These are phyloP conservation scores for Caprella mutica DNA, from an alignment of 2,888 invertebrate genomes.

Conservation along the genomic window DNA sequence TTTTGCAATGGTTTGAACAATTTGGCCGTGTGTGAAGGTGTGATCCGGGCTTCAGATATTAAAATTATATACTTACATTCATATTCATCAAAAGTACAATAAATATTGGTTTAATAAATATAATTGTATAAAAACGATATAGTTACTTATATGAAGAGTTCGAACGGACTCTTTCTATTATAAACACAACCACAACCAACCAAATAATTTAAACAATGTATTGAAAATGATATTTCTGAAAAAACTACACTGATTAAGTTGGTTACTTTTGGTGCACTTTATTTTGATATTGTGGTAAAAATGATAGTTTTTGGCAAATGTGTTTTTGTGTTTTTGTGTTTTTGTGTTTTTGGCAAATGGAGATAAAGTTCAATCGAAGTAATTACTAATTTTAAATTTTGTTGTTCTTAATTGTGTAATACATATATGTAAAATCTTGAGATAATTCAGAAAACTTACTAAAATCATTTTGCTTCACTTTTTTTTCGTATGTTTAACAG, in stretches of 20 bases:
- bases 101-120: too few relatives aligned
- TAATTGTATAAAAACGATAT: too few relatives aligned
- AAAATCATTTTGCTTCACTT: not conserved
- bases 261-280: not conserved
- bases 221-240: too few relatives aligned
- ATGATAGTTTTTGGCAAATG: not conserved
- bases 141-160: too few relatives aligned
- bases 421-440: not conserved
- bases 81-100: too few relatives aligned
- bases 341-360: not conserved
- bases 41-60: too few relatives aligned
- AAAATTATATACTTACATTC: too few relatives aligned
- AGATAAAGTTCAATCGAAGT: not conserved
- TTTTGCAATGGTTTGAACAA: too few relatives aligned
- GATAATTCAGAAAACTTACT: not conserved
- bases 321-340: not conserved
- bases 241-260: not conserved
- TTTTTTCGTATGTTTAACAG: not conserved
- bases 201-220: too few relatives aligned
- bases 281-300: not conserved
- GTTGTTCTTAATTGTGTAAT: not conserved
- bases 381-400: not conserved
- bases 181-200: too few relatives aligned
- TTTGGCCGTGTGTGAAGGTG: too few relatives aligned
- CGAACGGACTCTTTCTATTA: too few relatives aligned